These are phyloP conservation scores for Sinotaia quadrata DNA, from an alignment of 2,888 invertebrate species.

Conservation along the genomic window DNA sequence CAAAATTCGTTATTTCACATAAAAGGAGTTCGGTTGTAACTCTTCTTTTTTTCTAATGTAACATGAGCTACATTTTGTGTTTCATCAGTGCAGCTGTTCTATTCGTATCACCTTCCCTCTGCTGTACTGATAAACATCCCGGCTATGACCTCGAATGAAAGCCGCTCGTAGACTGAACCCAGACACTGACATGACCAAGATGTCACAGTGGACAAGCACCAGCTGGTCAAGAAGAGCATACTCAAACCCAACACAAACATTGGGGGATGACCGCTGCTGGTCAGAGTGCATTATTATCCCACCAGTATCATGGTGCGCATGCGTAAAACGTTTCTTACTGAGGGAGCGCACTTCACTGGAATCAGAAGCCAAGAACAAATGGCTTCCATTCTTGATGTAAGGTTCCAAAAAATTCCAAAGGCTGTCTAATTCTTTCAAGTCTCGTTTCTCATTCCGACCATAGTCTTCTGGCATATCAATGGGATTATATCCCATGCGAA, in stretches of 20 bases:
- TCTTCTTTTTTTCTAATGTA: too few relatives aligned
- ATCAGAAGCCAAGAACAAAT: constrained; percentile 40
- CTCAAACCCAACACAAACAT: constrained; percentile 30
- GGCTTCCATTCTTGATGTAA: constrained; percentile 26
- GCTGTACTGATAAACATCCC: too few relatives aligned
- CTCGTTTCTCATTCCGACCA: background rate
- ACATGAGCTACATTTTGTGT: too few relatives aligned
- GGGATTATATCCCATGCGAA: constrained; percentile 17
- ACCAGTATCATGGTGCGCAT: constrained; percentile 17
- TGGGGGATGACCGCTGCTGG: background rate
- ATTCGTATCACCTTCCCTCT: too few relatives aligned
- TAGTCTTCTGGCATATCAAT: background rate
- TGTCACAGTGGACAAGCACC: constrained; percentile 33
- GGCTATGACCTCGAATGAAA: constrained; percentile 25
- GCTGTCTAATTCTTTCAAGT: constrained; percentile 4
- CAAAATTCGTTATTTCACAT: too few relatives aligned
- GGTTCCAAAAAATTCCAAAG: constrained; percentile 35
- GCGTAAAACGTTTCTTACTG: constrained; percentile 22
- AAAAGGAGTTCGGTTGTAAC: too few relatives aligned
- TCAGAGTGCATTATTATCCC: constrained; percentile 33
- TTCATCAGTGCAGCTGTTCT: too few relatives aligned
- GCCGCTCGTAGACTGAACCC: constrained; percentile 37
- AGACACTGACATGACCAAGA: constrained; percentile 31
- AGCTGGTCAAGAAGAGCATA: constrained; percentile 36
- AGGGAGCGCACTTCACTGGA: constrained; percentile 31